Conservation (phyloP, 1,140 invertebrate species). For the Leucophenga varia region DNA sequence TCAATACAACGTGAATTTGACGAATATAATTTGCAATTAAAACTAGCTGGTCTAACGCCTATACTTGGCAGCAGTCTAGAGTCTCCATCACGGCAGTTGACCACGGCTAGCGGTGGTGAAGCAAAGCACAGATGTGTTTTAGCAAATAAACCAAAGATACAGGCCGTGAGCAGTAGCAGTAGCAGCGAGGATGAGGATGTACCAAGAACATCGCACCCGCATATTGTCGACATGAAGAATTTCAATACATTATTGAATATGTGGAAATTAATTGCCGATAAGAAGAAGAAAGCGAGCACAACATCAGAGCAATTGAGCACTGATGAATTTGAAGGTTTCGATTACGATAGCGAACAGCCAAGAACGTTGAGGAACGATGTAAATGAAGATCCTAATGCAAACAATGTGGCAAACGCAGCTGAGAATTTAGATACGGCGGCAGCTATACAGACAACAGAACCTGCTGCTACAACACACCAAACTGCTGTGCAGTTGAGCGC, state of each 20-base stretch:
- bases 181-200: constrained; percentile 33
- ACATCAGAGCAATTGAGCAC: constrained; percentile 10
- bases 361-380: not conserved
- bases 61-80: constrained; percentile 22
- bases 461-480: too few species aligned
- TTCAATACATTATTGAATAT: constrained; percentile 40
- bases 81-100: constrained; percentile 10
- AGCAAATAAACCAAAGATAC: constrained; percentile 27
- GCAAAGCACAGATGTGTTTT: constrained; percentile 6
- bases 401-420: too few species aligned
- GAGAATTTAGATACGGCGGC: too few species aligned
- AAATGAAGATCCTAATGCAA: not conserved
- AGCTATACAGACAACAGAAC: too few species aligned
- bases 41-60: constrained; percentile 32
- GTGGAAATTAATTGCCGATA: constrained; percentile 49
- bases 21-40: constrained; percentile 36
- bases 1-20: constrained; percentile 43
- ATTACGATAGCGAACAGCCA: constrained; percentile 32
- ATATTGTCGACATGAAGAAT: constrained; percentile 31
- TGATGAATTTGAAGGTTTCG: constrained; percentile 23
- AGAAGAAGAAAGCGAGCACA: constrained; percentile 30
- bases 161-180: constrained; percentile 48
- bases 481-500: too few species aligned
- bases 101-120: not conserved
- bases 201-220: constrained; percentile 2